Conservation (phyloP, 2,797 vertebrate genomes). For the Gadopsis marmoratus region DNA sequence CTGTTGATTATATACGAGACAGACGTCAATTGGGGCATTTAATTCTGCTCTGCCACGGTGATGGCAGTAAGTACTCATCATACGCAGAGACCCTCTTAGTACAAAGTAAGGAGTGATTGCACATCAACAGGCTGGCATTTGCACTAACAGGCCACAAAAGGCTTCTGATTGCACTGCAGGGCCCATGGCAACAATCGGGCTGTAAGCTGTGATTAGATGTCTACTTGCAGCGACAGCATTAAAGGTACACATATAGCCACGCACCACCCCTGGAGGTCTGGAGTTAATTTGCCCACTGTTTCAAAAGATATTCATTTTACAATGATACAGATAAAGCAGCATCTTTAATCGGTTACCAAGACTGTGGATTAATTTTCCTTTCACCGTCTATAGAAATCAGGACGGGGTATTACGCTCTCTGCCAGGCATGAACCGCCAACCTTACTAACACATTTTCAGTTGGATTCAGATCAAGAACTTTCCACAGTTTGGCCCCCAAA, state of each 20-base stretch:
- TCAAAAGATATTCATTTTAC: conserved; percentile 4
- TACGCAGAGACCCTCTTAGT: conserved; percentile 42
- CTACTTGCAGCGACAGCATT: conserved; percentile 28
- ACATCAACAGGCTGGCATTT: conserved; percentile 67
- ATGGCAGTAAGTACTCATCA: conserved; percentile 47
- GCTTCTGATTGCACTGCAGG: conserved; percentile 67
- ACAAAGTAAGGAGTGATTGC: conserved; percentile 72
- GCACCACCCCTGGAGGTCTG: neutral
- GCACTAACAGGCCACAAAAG: conserved; percentile 66
- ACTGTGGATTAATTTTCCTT: neutral
- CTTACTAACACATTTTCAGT: conserved; percentile 18
- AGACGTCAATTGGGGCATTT: conserved; percentile 51
- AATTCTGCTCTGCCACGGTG: conserved; percentile 40
- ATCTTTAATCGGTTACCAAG: no score
- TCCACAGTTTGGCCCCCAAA: conserved; percentile 26
- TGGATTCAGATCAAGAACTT: conserved; percentile 33
- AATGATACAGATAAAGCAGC: neutral
- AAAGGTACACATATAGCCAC: conserved; percentile 13
- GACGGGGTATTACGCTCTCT: neutral
- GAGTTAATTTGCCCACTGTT: neutral
- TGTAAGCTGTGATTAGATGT: conserved; percentile 57
- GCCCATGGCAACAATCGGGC: conserved; percentile 47
- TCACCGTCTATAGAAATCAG: neutral
- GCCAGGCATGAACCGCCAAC: neutral
- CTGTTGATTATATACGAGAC: conserved; percentile 62